Evolutionary conservation across 2,113 vertebrate genomes (phyloP), one percentile per base, ranked within the genome.

Genomic region (Syngnathus floridae): DNA sequence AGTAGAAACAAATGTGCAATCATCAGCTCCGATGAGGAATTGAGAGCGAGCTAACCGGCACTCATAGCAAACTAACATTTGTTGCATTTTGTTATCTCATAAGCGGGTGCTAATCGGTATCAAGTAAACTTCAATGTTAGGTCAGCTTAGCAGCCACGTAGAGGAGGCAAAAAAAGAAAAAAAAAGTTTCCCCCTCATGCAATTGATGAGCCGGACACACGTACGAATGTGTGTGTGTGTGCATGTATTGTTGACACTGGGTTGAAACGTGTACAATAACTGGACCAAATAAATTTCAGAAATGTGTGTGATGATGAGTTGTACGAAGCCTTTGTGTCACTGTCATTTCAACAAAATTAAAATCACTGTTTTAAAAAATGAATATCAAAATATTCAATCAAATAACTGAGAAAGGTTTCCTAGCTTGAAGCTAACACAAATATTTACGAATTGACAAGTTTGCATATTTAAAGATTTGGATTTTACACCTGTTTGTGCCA

Each of bases 11-110:
- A 63, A 66, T 56, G 55, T 54, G 55, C 48, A 54, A 31, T 64
- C 56, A 72, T 46, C 54, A 69, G 19, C 58, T 66, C 59, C 69
- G 51, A 70, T 67, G 63, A 64, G 71, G 59, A 22, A 60, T n/a
- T 46, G 71, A 69, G n/a, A 73, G 58, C 73, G 78, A 88, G 80
- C 87, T 89, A 86, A 89, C 88, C 26, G 89, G 84, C 79, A 84
- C 79, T 31, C 84, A 78, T 69, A 2, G 40, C 59, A 1, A 58
- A 81, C 59, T 67, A 81, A 83, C 26, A 64, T 43, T 72, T 43
- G 66, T 57, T 62, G 48, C 49, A 75, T 59, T 69, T 62, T 14
- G 8, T 36, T 19, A 59, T 22, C n/a, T 40, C 40, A 43, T 41
- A 61, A 26, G 21, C 21, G 59, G 59, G 59, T 61, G 59, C 38